Conservation (phyloP, 2,888 invertebrate species). For the Kryphioiulus occultus region DNA sequence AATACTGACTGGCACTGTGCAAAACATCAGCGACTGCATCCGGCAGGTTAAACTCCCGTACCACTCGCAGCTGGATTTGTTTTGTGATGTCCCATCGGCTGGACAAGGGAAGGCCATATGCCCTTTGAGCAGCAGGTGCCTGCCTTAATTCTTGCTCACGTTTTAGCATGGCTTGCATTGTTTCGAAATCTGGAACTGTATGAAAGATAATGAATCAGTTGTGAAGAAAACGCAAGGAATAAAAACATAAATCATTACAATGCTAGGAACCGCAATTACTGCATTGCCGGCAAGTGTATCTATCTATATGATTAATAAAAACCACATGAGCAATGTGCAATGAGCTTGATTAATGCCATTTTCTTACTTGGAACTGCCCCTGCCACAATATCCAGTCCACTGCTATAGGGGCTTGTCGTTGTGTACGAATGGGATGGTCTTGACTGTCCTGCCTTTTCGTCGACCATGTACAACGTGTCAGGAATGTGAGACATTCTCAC, state of each 20-base stretch:
- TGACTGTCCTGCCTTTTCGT: constrained; percentile 66
- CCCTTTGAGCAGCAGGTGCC: constrained; percentile 80
- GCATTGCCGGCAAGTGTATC: no score
- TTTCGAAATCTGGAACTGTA: constrained; percentile 77
- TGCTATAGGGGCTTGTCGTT: constrained; percentile 53
- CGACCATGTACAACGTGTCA: constrained; percentile 90
- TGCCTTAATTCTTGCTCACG: constrained; percentile 83
- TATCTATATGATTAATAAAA: no score
- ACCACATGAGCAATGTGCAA: no score
- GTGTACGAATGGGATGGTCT: constrained; percentile 50
- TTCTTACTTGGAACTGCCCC: constrained; percentile 62
- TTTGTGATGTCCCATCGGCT: constrained; percentile 79
- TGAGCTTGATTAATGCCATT: neutral
- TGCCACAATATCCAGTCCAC: constrained; percentile 71
- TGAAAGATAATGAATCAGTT: neutral
- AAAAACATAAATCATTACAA: neutral
- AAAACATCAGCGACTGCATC: constrained; percentile 84
- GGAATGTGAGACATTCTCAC: constrained; percentile 75
- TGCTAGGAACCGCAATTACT: no score
- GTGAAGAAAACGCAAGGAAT: neutral
- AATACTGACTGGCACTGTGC: constrained; percentile 61
- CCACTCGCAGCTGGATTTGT: constrained; percentile 84
- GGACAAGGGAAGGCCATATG: constrained; percentile 76
- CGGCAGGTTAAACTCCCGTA: constrained; percentile 92
- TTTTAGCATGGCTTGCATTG: constrained; percentile 80